Conservation (phyloP, 1,140 invertebrate genomes). For the Papilio glaucus region DNA sequence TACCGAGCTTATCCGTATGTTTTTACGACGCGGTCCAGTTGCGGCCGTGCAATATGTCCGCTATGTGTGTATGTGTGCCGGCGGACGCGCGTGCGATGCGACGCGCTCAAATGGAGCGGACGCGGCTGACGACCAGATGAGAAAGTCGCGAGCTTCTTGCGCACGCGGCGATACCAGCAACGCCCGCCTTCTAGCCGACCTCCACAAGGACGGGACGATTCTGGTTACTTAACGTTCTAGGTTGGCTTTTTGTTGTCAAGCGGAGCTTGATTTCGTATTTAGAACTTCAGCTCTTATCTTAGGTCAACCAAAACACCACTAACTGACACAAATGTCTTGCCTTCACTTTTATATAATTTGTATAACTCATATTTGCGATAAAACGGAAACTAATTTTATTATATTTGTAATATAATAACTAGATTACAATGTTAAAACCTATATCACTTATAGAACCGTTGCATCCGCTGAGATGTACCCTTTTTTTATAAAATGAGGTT, state of each 20-base stretch:
- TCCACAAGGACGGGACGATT: constrained; percentile 74
- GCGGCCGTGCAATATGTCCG: constrained; percentile 73
- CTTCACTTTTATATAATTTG: too few species aligned
- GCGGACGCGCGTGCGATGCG: constrained; percentile 67
- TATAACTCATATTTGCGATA: too few species aligned
- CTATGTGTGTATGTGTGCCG: constrained; percentile 80
- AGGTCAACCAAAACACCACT: background rate
- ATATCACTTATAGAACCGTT: constrained; percentile 1
- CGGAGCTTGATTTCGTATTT: constrained; percentile 54
- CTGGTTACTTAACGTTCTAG: constrained; percentile 71
- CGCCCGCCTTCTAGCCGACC: constrained; percentile 56
- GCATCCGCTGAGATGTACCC: background rate
- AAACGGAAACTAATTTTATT: too few species aligned
- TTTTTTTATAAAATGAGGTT: constrained; percentile 26
- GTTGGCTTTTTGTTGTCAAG: constrained; percentile 62
- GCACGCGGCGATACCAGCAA: background rate
- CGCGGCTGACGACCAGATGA: constrained; percentile 52
- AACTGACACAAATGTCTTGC: too few species aligned
- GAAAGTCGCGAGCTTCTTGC: constrained; percentile 48
- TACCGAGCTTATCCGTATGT: constrained; percentile 66
- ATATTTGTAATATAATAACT: too few species aligned
- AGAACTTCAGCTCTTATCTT: background rate
- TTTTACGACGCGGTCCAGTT: constrained; percentile 75
- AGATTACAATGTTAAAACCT: background rate
- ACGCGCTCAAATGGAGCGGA: constrained; percentile 75